phyloP scores from a whole-genome alignment of 2,888 invertebrate genomes.

The Diaperis boleti region DNA sequence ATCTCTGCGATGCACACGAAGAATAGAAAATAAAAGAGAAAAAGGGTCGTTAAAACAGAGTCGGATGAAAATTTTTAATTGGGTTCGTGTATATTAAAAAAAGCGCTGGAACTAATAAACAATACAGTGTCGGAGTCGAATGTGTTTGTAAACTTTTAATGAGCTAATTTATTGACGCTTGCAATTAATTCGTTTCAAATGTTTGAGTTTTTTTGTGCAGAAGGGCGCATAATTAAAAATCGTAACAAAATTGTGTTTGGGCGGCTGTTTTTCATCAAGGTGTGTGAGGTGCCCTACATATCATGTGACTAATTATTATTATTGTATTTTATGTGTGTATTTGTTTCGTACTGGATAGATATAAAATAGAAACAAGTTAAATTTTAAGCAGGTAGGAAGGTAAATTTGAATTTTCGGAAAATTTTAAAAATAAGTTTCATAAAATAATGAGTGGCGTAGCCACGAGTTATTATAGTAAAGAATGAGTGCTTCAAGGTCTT shows the following conservation, averaged over 20 bases:
- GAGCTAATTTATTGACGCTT: constrained; percentile 54
- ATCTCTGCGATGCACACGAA: constrained; percentile 30
- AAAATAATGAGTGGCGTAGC: too few species aligned
- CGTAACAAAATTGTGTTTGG: neutral
- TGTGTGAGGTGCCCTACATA: too few species aligned
- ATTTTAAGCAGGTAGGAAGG: too few species aligned
- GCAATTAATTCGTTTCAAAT: constrained; percentile 44
- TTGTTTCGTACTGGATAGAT: too few species aligned
- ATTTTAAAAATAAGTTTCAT: too few species aligned
- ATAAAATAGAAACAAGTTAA: too few species aligned
- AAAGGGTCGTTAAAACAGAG: constrained; percentile 36
- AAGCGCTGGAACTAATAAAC: constrained; percentile 42
- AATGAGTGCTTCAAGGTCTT: too few species aligned
- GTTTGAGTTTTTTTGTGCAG: constrained; percentile 40
- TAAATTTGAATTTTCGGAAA: too few species aligned
- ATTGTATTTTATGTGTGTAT: too few species aligned
- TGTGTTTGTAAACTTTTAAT: constrained; percentile 56
- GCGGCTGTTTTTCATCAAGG: too few species aligned
- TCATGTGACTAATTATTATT: too few species aligned
- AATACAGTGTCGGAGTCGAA: constrained; percentile 43
- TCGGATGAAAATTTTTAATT: constrained; percentile 44
- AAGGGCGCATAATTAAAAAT: constrained; percentile 41
- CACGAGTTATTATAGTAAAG: too few species aligned
- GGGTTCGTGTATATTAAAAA: constrained; percentile 41
- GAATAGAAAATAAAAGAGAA: constrained; percentile 36